phyloP scores from a whole-genome alignment of 2,888 invertebrate genomes.

The Neocrepidodera transversa region DNA sequence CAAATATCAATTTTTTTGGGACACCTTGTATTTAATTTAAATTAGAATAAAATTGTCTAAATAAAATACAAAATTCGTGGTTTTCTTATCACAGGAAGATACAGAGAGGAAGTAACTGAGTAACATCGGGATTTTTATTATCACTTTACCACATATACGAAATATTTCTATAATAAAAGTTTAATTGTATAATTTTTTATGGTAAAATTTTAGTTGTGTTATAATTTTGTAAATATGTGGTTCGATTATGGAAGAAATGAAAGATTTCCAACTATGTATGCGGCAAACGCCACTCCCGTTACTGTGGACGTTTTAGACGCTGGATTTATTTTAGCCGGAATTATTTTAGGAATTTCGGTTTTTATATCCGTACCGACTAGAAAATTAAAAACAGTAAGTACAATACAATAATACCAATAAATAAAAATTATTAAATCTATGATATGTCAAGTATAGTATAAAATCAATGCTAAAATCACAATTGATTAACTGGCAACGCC shows the following conservation, averaged over 20 bases:
- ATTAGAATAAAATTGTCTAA: too few species aligned
- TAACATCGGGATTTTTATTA: not conserved
- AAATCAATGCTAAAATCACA: too few species aligned
- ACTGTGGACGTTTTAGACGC: constrained; percentile 61
- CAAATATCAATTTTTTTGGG: too few species aligned
- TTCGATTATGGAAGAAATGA: constrained; percentile 55
- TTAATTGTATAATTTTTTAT: not conserved
- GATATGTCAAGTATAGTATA: too few species aligned
- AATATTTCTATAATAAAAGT: not conserved
- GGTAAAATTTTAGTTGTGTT: too few species aligned
- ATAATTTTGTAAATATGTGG: constrained; percentile 43
- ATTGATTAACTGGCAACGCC: too few species aligned
- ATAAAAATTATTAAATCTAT: too few species aligned
- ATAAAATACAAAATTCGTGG: constrained; percentile 1
- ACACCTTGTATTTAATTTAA: too few species aligned
- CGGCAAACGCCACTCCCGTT: constrained; percentile 56
- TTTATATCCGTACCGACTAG: constrained; percentile 55
- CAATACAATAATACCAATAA: too few species aligned
- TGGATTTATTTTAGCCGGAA: constrained; percentile 58
- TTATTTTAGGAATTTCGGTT: constrained; percentile 57
- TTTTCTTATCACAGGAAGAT: constrained; percentile 32
- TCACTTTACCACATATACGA: not conserved
- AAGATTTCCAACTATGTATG: constrained; percentile 59
- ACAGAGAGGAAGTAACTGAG: constrained; percentile 26
- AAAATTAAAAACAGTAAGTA: constrained; percentile 46